A percentile compares a stretch with the other conserved stretches of the same genome.
Evolutionary conservation across 1,140 invertebrate species (phyloP).

Genomic region (Coelopa frigida): DNA sequence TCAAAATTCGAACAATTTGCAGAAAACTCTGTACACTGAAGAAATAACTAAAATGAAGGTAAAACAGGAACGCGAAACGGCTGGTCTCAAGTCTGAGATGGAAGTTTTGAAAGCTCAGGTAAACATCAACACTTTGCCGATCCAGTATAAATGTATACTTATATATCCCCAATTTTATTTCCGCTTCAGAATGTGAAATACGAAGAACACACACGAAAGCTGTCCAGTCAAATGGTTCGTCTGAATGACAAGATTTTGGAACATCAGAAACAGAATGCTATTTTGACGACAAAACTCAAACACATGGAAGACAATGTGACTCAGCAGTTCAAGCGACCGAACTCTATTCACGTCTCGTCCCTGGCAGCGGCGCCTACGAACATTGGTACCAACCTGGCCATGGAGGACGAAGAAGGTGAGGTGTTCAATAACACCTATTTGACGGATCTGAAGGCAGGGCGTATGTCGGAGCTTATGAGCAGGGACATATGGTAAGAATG

Average conservation of each 20-base stretch:
- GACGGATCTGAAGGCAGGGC: constrained; percentile 53
- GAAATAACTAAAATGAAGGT: constrained; percentile 46
- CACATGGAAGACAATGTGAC: constrained; percentile 16
- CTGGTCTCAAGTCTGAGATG: constrained; percentile 19
- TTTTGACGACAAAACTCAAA: constrained; percentile 31
- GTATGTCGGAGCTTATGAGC: constrained; percentile 21
- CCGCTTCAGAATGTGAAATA: constrained; percentile 30
- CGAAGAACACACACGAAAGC: constrained; percentile 33
- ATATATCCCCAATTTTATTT: background rate
- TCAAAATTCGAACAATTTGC: constrained; percentile 3
- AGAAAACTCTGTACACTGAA: constrained; percentile 45
- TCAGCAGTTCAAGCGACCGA: constrained; percentile 10
- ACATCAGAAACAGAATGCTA: constrained; percentile 33
- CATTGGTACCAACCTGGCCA: constrained; percentile 51
- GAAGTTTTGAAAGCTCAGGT: constrained; percentile 27
- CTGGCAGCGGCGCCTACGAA: constrained; percentile 10
- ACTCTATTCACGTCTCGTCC: constrained; percentile 4
- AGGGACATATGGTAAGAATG: constrained; percentile 16
- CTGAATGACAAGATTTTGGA: constrained; percentile 37
- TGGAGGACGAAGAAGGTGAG: constrained; percentile 77
- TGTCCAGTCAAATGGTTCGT: constrained; percentile 36
- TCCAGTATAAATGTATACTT: background rate
- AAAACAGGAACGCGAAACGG: constrained; percentile 40
- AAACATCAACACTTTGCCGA: too few relatives aligned
- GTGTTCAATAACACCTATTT: constrained; percentile 70